Evolutionary conservation across 2,113 vertebrate genomes (phyloP).

Genomic region (Dascyllus trimaculatus): DNA sequence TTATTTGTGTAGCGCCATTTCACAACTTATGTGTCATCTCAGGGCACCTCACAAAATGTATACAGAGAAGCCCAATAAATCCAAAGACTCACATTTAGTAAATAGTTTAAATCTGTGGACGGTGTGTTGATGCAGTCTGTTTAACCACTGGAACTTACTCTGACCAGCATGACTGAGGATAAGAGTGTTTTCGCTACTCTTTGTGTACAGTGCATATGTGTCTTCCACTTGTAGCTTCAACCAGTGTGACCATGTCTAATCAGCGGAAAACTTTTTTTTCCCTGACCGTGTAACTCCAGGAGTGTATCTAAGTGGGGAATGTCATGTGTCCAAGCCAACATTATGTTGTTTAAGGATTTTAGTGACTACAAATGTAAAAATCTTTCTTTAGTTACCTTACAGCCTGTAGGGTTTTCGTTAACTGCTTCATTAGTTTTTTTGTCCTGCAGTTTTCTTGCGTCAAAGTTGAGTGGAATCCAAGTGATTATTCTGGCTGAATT

Average conservation of each 20-base stretch:
- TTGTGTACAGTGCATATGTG: background rate
- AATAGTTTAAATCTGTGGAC: background rate
- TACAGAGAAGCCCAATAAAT: no score
- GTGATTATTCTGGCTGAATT: background rate
- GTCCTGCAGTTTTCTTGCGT: background rate
- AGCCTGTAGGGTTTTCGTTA: background rate
- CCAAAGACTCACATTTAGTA: background rate
- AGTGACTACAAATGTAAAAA: background rate
- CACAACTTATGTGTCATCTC: no score
- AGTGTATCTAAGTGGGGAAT: conserved; percentile 4
- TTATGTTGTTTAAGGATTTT: background rate
- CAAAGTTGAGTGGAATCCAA: no score
- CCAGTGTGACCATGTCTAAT: background rate
- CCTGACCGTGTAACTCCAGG: background rate
- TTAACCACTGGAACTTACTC: conserved; percentile 15
- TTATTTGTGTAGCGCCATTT: no score
- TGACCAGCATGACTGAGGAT: conserved; percentile 26
- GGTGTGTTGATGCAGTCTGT: conserved; percentile 1
- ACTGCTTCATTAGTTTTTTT: background rate
- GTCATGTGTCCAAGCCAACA: background rate
- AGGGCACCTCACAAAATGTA: no score
- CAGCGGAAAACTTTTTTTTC: conserved; percentile 6
- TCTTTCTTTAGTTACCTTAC: background rate
- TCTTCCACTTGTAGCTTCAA: conserved; percentile 23
- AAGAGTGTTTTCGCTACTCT: background rate